These are phyloP conservation scores for Molossus alvarezi DNA, from an alignment of 2,797 vertebrate species.

Conservation along the genomic window DNA sequence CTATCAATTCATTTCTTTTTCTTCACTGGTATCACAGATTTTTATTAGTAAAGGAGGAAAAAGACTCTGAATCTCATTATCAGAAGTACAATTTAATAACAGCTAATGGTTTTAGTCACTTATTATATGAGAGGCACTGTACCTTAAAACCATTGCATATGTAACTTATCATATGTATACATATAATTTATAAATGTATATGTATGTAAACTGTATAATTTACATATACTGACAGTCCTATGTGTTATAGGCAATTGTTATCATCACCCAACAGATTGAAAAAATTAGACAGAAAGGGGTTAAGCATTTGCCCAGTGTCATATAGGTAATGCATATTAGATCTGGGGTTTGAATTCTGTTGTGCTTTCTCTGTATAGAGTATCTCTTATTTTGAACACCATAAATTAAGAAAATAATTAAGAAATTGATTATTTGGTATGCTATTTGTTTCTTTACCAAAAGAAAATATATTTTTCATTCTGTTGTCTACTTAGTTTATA, in stretches of 20 bases:
- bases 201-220: background rate
- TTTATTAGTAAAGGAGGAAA: constrained; percentile 51
- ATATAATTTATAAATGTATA: background rate
- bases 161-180: constrained; percentile 15
- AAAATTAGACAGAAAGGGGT: constrained; percentile 18
- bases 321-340: background rate
- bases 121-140: background rate
- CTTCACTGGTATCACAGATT: background rate
- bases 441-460: constrained; percentile 48
- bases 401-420: constrained; percentile 37
- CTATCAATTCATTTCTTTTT: constrained; percentile 12
- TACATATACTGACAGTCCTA: background rate
- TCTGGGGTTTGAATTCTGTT: background rate
- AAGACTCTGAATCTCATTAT: constrained; percentile 2
- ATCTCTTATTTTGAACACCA: background rate
- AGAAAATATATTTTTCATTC: constrained; percentile 59
- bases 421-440: constrained; percentile 23
- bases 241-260: background rate
- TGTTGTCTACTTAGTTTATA: constrained; percentile 24
- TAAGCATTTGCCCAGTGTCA: background rate
- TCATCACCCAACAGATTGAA: background rate
- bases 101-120: constrained; percentile 15
- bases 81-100: constrained; percentile 17
- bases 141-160: constrained; percentile 8
- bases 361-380: constrained; percentile 32